Conservation (phyloP, 2,113 vertebrate genomes). For the Brachypodius melanocephalos region DNA sequence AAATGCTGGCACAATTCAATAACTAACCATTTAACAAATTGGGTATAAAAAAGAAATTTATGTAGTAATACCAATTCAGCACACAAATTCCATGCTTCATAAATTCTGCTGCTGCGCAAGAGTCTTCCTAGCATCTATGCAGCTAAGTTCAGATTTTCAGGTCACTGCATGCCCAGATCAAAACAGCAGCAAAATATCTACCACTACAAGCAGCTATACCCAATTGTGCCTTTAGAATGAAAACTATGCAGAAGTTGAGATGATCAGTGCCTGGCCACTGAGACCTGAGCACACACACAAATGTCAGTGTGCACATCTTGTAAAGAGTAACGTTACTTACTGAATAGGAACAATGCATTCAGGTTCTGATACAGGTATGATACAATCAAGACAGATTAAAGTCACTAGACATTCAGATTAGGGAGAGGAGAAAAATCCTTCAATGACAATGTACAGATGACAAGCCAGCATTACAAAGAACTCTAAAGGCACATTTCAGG, state of each 20-base stretch:
- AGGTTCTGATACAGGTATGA: not conserved
- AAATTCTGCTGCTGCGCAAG: slow-evolving; percentile 58
- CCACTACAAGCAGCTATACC: slow-evolving; percentile 62
- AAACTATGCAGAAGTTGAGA: not conserved
- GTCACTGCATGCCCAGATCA: slow-evolving; percentile 51
- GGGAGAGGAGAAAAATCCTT: not conserved
- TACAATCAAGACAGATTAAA: slow-evolving; percentile 1
- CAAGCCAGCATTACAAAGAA: slow-evolving; percentile 32
- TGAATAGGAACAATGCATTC: not conserved
- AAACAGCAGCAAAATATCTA: slow-evolving; percentile 66
- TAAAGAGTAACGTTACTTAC: not conserved
- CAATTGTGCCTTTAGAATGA: slow-evolving; percentile 73
- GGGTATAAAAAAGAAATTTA: slow-evolving; percentile 44
- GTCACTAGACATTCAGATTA: slow-evolving; percentile 25
- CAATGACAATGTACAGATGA: not conserved
- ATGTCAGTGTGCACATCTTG: not conserved
- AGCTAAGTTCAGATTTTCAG: not conserved
- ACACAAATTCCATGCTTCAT: slow-evolving; percentile 64
- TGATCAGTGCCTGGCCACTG: not conserved
- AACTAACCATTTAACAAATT: slow-evolving; percentile 49
- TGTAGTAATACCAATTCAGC: slow-evolving; percentile 43
- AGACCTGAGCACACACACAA: not conserved
- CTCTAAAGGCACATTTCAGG: slow-evolving; percentile 75
- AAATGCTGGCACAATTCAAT: slow-evolving; percentile 26
- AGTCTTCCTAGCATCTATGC: slow-evolving; percentile 26